Conservation (phyloP, 2,113 vertebrate genomes). For the Notothenia rossii region DNA sequence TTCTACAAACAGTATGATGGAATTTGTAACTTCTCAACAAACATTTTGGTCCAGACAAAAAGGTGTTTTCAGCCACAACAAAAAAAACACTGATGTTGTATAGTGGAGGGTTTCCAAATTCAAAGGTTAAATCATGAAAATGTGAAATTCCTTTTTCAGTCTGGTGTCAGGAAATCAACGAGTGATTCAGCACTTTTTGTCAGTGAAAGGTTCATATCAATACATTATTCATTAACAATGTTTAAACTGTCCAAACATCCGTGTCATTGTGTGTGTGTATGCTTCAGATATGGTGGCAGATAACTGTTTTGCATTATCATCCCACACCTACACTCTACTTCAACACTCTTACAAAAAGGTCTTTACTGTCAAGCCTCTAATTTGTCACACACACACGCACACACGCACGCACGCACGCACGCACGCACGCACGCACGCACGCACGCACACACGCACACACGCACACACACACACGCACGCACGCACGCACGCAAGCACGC, state of each 20-base stretch:
- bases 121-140: background rate
- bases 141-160: background rate
- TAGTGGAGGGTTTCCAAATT: background rate
- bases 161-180: background rate
- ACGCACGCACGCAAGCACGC: background rate
- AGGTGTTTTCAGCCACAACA: too few species aligned
- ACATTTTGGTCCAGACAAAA: too few species aligned
- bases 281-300: background rate
- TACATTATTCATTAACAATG: slow-evolving; percentile 16
- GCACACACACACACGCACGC: slow-evolving; percentile 12
- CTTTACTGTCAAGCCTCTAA: slow-evolving; percentile 38
- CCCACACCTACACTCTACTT: slow-evolving; percentile 8
- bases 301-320: slow-evolving; percentile 59
- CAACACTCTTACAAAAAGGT: slow-evolving; percentile 7
- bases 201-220: slow-evolving; percentile 10
- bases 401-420: background rate
- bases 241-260: background rate
- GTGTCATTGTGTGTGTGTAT: background rate
- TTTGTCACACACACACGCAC: slow-evolving; percentile 49
- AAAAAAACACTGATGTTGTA: background rate
- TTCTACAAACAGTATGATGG: slow-evolving; percentile 22
- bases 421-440: background rate
- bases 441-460: background rate
- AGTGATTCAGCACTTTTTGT: background rate
- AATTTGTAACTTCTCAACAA: background rate